A percentile compares a stretch with the other conserved stretches of the same genome.
Evolutionary conservation across 2,888 invertebrate genomes (phyloP).

Genomic region (Alcis repandata): DNA sequence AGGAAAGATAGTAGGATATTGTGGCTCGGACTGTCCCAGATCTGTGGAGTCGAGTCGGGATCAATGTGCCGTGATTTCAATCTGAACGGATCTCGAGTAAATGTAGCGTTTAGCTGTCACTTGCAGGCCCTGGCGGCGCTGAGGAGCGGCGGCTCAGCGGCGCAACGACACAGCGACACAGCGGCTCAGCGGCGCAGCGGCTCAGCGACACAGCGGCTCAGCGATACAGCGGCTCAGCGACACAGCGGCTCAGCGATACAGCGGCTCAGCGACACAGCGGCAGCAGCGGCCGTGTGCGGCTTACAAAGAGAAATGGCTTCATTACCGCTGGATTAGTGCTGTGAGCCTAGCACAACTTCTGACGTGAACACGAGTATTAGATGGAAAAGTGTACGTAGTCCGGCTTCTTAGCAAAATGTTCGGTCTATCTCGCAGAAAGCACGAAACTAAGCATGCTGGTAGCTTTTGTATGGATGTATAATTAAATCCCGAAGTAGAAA

Average conservation of each 20-base stretch:
- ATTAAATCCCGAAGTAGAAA: too few relatives aligned
- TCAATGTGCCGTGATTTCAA: background rate
- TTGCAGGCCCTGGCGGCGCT: background rate
- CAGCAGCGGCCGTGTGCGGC: background rate
- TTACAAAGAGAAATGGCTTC: constrained; percentile 27
- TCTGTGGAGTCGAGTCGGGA: background rate
- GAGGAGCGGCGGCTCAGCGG: background rate
- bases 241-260: background rate
- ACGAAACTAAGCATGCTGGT: too few relatives aligned
- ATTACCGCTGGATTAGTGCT: constrained; percentile 31
- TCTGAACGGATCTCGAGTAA: background rate
- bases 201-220: too few relatives aligned
- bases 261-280: background rate
- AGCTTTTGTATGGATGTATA: too few relatives aligned
- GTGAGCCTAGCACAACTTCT: too few relatives aligned
- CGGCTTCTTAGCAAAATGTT: too few relatives aligned
- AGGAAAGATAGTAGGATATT: too few relatives aligned
- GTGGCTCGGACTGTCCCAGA: background rate
- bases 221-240: background rate
- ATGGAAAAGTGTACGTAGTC: too few relatives aligned
- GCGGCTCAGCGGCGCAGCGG: too few relatives aligned
- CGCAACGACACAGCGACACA: background rate
- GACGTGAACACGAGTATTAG: too few relatives aligned
- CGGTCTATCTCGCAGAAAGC: too few relatives aligned
- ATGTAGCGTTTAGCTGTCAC: constrained; percentile 5